These are phyloP conservation scores for Octodonta nipae DNA, from an alignment of 2,888 invertebrate genomes.

Conservation along the genomic window DNA sequence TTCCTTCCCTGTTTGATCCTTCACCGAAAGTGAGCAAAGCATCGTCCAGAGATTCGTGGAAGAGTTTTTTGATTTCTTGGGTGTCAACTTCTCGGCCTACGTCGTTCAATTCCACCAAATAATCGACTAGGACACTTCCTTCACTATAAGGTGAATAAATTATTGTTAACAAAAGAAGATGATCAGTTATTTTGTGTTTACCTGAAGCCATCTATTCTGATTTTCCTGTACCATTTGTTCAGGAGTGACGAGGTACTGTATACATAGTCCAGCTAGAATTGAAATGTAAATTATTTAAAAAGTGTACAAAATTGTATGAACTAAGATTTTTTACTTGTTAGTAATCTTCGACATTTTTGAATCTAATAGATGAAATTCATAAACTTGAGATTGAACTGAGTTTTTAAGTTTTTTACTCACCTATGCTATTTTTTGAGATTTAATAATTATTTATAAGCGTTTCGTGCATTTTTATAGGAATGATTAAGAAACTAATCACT, in stretches of 20 bases:
- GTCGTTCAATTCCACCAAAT: constrained; percentile 70
- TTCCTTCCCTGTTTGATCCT: constrained; percentile 30
- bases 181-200: constrained; percentile 37
- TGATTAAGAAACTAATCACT: no score
- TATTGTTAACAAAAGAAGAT: background rate
- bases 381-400: no score
- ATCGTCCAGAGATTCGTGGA: constrained; percentile 45
- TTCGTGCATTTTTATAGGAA: no score
- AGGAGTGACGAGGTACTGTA: constrained; percentile 62
- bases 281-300: no score
- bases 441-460: no score
- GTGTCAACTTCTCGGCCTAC: constrained; percentile 58
- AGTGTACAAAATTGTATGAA: no score
- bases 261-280: constrained; percentile 65
- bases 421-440: no score
- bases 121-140: constrained; percentile 80
- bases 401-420: no score
- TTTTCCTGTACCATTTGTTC: constrained; percentile 70
- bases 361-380: no score
- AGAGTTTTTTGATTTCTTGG: constrained; percentile 53
- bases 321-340: no score
- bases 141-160: constrained; percentile 39
- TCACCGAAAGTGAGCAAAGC: constrained; percentile 24
- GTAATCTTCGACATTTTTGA: no score
- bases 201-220: constrained; percentile 75